phyloP scores from a whole-genome alignment of 2,113 vertebrate genomes.

The Spizaetus ornatus region DNA sequence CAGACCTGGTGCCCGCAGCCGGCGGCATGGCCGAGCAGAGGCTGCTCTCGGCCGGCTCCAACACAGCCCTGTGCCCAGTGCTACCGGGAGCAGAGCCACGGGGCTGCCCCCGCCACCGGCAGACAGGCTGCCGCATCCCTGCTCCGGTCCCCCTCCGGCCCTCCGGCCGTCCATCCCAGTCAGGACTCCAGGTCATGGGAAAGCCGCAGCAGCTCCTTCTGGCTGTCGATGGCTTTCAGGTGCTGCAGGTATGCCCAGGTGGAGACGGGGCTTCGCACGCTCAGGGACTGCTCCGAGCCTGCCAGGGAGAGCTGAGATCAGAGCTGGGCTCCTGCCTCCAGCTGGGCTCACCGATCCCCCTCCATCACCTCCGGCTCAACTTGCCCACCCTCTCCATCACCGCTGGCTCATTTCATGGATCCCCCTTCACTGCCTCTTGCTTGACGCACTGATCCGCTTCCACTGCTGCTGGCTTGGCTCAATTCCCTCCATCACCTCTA shows the following conservation, averaged over 20 bases:
- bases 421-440: fast-evolving
- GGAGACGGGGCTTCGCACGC: constrained; percentile 74
- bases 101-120: neutral
- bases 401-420: fast-evolving
- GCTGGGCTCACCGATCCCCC: neutral
- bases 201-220: constrained; percentile 86
- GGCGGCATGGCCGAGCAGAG: fast-evolving
- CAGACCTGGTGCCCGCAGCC: neutral
- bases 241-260: constrained; percentile 86
- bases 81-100: neutral
- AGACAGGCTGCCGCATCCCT: neutral
- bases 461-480: neutral
- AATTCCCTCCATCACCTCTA: neutral
- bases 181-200: constrained; percentile 82
- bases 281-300: constrained; percentile 86
- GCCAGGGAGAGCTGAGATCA: neutral
- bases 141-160: too few relatives aligned
- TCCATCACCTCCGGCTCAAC: fast-evolving
- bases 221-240: constrained; percentile 89
- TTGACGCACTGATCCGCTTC: neutral
- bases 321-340: neutral
- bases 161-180: neutral
- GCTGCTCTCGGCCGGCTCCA: neutral
- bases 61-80: neutral
- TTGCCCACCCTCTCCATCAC: neutral